Evolutionary conservation across 2,888 invertebrate species (phyloP).

Genomic region (Cerastoderma edule): DNA sequence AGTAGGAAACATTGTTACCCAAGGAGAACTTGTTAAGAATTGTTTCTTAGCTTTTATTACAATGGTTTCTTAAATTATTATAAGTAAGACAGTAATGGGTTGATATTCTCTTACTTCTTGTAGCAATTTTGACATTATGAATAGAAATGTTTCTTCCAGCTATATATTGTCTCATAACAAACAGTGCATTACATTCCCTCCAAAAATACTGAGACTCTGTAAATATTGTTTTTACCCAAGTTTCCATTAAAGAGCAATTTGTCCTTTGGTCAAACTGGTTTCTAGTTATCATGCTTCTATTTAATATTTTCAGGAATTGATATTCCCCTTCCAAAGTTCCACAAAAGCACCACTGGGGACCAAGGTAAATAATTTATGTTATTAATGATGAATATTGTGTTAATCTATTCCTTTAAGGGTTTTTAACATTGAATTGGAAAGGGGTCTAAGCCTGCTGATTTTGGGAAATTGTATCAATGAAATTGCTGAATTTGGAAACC

Average conservation of each 20-base stretch:
- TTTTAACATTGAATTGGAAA: neutral
- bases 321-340: constrained; percentile 76
- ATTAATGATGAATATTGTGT: no score
- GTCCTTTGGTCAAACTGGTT: neutral
- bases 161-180: no score
- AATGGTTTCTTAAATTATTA: neutral
- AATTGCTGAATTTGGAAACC: no score
- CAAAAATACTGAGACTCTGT: no score
- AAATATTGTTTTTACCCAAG: no score
- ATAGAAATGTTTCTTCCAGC: no score
- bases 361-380: constrained; percentile 20
- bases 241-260: no score
- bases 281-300: constrained; percentile 23
- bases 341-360: constrained; percentile 47
- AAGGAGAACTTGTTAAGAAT: neutral
- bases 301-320: constrained; percentile 75
- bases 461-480: no score
- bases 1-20: neutral
- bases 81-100: neutral
- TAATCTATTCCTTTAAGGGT: neutral
- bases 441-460: neutral
- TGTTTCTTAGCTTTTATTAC: neutral
- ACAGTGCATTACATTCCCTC: no score
- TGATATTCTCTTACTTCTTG: neutral
- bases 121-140: no score